A percentile compares a stretch with the other conserved stretches of the same genome.
Evolutionary conservation across 1,140 invertebrate genomes (phyloP).

Genomic region (Drosophila miranda): DNA sequence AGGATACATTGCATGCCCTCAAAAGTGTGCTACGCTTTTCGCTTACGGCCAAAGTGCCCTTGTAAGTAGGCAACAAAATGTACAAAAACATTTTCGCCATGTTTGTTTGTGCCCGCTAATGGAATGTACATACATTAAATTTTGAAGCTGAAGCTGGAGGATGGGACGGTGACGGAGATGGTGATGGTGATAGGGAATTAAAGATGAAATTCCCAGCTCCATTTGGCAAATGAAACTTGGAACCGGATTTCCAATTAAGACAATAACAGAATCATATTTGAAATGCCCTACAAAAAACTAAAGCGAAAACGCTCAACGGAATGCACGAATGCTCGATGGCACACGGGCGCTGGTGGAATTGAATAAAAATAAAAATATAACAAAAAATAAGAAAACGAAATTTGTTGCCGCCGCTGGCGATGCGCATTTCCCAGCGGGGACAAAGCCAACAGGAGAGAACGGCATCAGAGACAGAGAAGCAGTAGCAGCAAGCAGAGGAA

Average conservation of each 20-base stretch:
- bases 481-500: conserved; percentile 2
- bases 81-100: too few species aligned
- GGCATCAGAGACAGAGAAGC: conserved; percentile 21
- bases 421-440: conserved; percentile 72
- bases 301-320: conserved; percentile 7
- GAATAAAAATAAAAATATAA: conserved; percentile 54
- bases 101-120: too few species aligned
- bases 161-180: too few species aligned
- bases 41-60: too few species aligned
- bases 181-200: too few species aligned
- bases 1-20: too few species aligned
- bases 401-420: conserved; percentile 68
- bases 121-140: too few species aligned
- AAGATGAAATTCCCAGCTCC: conserved; percentile 7
- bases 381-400: conserved; percentile 37
- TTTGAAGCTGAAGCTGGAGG: too few species aligned
- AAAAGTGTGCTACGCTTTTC: too few species aligned
- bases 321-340: too few species aligned
- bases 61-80: too few species aligned
- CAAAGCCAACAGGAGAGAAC: conserved; percentile 45
- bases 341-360: conserved; percentile 37
- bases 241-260: conserved; percentile 43
- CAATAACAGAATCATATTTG: conserved; percentile 41
- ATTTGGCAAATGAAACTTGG: conserved; percentile 36
- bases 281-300: conserved; percentile 20